Percentiles rank a stretch among this genome's conserved stretches.
These are phyloP conservation scores for Petrosia ficiformis DNA, from an alignment of 37 sponge, comb jelly and placozoan genomes.

Conservation along the genomic window DNA sequence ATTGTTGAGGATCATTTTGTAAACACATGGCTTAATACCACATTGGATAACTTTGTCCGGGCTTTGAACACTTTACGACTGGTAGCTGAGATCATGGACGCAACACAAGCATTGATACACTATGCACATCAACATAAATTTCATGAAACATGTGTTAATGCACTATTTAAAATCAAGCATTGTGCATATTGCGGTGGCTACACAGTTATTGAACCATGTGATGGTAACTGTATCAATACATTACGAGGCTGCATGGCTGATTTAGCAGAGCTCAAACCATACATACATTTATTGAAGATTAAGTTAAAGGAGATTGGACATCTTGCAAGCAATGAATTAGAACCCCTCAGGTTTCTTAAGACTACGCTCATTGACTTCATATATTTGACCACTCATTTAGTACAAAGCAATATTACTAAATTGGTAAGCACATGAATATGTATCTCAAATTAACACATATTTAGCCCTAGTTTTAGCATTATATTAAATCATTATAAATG, in stretches of 20 bases:
- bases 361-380: background rate
- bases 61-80: background rate
- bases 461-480: too few relatives aligned
- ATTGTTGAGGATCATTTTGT: background rate
- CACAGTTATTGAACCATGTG: slow-evolving; percentile 11
- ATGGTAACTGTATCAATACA: slow-evolving; percentile 5
- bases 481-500: too few relatives aligned
- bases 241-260: slow-evolving; percentile 2
- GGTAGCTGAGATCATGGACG: background rate
- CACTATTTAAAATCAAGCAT: slow-evolving; percentile 29
- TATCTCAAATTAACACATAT: too few relatives aligned
- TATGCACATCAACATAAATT: slow-evolving; percentile 13
- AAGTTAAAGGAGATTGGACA: background rate
- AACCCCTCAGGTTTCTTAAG: background rate
- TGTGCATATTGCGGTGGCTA: slow-evolving; percentile 47
- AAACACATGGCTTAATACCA: background rate
- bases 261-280: background rate
- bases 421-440: too few relatives aligned
- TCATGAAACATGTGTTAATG: slow-evolving; percentile 12
- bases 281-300: background rate
- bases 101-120: background rate
- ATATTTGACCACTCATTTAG: background rate
- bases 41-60: background rate
- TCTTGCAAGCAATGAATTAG: background rate
- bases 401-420: background rate